These are phyloP conservation scores for Drosophila cracens DNA, from an alignment of 2,888 invertebrate genomes.

Conservation along the genomic window DNA sequence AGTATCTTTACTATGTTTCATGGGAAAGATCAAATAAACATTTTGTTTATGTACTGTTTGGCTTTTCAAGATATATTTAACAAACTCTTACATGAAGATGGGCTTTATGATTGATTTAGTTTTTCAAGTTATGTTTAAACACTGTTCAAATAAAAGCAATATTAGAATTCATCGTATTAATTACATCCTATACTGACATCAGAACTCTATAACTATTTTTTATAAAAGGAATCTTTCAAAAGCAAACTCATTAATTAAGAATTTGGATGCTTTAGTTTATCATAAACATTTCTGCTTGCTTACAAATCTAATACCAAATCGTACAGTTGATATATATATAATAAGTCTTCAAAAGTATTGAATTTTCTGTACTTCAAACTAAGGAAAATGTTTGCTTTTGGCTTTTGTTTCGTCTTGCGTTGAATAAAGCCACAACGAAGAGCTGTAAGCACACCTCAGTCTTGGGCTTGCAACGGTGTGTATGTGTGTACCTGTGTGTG, in stretches of 20 bases:
- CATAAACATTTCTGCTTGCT: background rate
- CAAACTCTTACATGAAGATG: background rate
- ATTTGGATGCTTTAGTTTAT: background rate
- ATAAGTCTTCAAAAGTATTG: background rate
- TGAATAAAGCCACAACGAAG: slow-evolving; percentile 6
- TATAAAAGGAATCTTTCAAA: background rate
- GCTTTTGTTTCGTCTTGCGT: slow-evolving; percentile 1
- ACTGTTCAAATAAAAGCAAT: background rate
- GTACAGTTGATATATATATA: background rate
- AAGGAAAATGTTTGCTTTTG: background rate
- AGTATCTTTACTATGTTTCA: background rate
- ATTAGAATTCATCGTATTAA: background rate
- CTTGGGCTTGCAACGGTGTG: slow-evolving; percentile 1
- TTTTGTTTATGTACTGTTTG: background rate
- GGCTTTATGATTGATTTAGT: background rate
- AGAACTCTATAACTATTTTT: background rate
- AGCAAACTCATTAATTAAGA: background rate
- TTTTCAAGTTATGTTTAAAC: too few species aligned
- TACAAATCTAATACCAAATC: background rate
- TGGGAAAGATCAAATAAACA: background rate
- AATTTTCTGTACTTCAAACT: background rate
- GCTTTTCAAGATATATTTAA: background rate
- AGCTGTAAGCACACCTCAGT: slow-evolving; percentile 39
- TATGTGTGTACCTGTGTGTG: slow-evolving; percentile 25
- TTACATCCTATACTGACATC: background rate